Base-by-base conservation (phyloP, 2,888 invertebrate genomes). In the Amphiduros pacificus region DNA sequence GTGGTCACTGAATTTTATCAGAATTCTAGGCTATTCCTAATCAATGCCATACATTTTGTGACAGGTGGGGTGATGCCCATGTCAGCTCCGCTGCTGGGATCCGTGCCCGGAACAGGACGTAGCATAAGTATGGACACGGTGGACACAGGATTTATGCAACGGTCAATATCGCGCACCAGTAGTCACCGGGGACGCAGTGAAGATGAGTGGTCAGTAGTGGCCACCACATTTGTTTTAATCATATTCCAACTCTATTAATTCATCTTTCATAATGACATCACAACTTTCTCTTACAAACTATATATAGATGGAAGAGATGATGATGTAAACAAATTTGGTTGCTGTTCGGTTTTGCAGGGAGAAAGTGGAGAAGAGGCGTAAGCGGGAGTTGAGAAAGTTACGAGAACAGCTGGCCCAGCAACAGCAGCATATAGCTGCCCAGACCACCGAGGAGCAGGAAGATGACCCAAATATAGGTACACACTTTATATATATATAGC, bases 181-280 rank as follows among this genome's bases (percentile, higher is more conserved):
- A 9, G 11, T 14, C 11, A 11, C 11, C 14, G 9, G n/a, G n/a
- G n/a, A n/a, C n/a, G n/a, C n/a, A n/a, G 40, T 2, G 55, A 55
- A 4, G 55, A 56, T 11, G 56, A 56, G 17, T 56, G 56, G 56
- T 56, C 9, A 44, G 48, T 44, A 20, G 28, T n/a, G n/a, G n/a
- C n/a, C n/a, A n/a, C n/a, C n/a, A n/a, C n/a, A n/a, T n/a, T n/a
- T n/a, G n/a, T n/a, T n/a, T n/a, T n/a, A n/a, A n/a, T n/a, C n/a
- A n/a, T n/a, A n/a, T n/a, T n/a, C n/a, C n/a, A n/a, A n/a, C n/a
- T n/a, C n/a, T n/a, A n/a, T n/a, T n/a, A n/a, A n/a, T n/a, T n/a
- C n/a, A n/a, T n/a, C n/a, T n/a, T n/a, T n/a, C n/a, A n/a, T n/a
- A n/a, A n/a, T n/a, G n/a, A n/a, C n/a, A n/a, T n/a, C n/a, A n/a